Conservation (phyloP, 1,140 invertebrate species). For the Tigriopus japonicus region DNA sequence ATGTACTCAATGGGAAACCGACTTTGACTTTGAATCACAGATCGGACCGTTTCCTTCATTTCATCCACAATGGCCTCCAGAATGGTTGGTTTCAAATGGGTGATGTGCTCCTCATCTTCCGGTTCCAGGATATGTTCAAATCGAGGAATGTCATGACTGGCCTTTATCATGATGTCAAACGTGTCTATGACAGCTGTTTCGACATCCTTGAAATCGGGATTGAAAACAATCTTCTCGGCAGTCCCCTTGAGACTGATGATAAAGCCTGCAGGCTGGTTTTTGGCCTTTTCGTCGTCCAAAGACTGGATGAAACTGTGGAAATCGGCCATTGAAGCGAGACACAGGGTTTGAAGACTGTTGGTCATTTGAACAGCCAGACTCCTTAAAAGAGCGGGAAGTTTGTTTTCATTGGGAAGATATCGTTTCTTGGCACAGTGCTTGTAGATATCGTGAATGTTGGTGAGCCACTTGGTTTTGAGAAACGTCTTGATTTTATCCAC, state of each 20-base stretch:
- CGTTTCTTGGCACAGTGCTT: constrained; percentile 17
- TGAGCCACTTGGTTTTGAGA: constrained; percentile 29
- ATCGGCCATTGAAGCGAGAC: not conserved
- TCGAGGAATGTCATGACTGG: constrained; percentile 47
- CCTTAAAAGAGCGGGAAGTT: not conserved
- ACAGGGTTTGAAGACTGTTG: not conserved
- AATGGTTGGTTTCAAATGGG: not conserved
- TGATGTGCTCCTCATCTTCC: not conserved
- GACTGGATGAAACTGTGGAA: constrained; percentile 1
- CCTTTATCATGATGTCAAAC: constrained; percentile 27
- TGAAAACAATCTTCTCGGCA: not conserved
- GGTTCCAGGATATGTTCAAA: constrained; percentile 27
- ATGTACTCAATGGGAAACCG: constrained; percentile 24
- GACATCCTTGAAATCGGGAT: constrained; percentile 3
- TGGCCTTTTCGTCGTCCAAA: not conserved
- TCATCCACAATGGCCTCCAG: not conserved
- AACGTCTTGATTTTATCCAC: constrained; percentile 31
- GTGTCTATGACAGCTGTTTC: constrained; percentile 6
- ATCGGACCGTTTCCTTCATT: not conserved
- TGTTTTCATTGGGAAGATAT: not conserved
- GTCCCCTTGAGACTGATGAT: not conserved
- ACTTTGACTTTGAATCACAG: constrained; percentile 16
- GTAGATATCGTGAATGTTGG: constrained; percentile 28
- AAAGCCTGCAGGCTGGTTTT: not conserved
- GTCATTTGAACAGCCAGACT: constrained; percentile 8